These are phyloP conservation scores for Caiman crocodilus DNA, from an alignment of 2,797 vertebrate genomes.

Conservation along the genomic window DNA sequence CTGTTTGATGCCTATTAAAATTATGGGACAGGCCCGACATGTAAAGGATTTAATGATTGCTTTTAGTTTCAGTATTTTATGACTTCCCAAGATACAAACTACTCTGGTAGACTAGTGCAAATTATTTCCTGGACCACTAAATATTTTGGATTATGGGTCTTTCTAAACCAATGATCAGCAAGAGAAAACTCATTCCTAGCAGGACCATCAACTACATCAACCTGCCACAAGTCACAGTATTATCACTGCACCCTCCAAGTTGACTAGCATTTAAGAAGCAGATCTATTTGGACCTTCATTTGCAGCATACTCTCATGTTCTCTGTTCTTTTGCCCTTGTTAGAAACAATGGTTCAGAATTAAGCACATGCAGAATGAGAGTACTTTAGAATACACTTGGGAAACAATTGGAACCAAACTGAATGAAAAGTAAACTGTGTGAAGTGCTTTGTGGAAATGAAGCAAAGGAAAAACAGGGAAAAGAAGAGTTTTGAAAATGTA, in stretches of 20 bases:
- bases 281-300: neutral
- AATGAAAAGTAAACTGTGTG: neutral
- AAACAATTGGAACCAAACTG: neutral
- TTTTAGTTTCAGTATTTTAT: neutral
- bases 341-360: neutral
- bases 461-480: neutral
- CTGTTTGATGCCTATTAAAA: neutral
- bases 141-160: neutral
- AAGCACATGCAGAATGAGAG: neutral
- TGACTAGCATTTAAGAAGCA: neutral
- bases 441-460: neutral
- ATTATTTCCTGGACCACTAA: neutral
- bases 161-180: neutral
- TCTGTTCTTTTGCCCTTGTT: neutral
- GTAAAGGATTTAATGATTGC: neutral
- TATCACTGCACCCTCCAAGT: neutral
- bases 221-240: neutral
- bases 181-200: neutral
- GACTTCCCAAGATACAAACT: neutral
- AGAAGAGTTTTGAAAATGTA: neutral
- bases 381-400: neutral
- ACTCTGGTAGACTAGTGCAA: neutral
- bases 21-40: neutral
- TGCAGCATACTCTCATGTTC: neutral
- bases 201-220: neutral